Evolutionary conservation across 2,797 vertebrate species (phyloP).

Genomic region (Manis crassicaudata): DNA sequence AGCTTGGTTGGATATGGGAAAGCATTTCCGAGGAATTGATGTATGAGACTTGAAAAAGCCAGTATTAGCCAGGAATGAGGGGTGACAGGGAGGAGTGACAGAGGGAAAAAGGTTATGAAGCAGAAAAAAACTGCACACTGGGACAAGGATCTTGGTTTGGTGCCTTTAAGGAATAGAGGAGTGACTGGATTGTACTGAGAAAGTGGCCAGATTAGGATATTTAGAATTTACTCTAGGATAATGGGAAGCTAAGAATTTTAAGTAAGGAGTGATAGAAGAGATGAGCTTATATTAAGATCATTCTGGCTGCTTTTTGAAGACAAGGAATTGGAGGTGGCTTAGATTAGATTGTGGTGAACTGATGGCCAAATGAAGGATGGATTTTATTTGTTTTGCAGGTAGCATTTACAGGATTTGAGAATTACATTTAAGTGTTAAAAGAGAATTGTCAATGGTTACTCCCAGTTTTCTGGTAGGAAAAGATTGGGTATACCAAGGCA

Average conservation of each 20-base stretch:
- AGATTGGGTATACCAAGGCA: neutral
- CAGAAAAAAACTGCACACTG: neutral
- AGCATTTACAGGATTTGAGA: neutral
- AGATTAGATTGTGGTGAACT: neutral
- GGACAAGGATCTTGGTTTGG: neutral
- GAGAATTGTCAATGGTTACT: neutral
- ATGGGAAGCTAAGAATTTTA: neutral
- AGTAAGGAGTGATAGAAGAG: neutral
- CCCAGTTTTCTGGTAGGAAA: neutral
- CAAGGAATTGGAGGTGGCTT: neutral
- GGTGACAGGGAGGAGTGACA: neutral
- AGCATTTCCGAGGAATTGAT: neutral
- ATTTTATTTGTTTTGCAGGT: slow-evolving; percentile 9
- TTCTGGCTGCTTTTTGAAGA: neutral
- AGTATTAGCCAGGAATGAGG: neutral
- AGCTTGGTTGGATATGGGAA: neutral
- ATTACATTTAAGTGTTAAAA: slow-evolving; percentile 12
- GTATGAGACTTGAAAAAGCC: neutral
- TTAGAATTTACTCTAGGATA: neutral
- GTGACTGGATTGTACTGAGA: neutral
- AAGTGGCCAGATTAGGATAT: neutral
- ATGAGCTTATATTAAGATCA: neutral
- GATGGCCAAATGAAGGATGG: neutral
- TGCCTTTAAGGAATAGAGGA: neutral
- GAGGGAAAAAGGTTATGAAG: neutral